A percentile compares a stretch with the other conserved stretches of the same genome.
These are phyloP conservation scores for Catocala fraxini DNA, from an alignment of 2,888 invertebrate species.

Conservation along the genomic window DNA sequence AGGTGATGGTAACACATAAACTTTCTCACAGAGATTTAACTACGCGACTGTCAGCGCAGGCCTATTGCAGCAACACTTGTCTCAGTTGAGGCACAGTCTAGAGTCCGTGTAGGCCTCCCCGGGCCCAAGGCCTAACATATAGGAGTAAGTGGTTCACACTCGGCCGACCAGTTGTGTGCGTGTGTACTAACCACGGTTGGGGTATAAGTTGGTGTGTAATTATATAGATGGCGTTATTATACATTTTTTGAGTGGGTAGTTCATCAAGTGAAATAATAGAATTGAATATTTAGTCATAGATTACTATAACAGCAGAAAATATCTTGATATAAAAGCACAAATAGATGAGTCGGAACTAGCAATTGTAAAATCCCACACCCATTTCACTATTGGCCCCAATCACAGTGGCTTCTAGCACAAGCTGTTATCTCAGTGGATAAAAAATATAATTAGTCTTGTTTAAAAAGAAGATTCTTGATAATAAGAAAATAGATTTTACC, in stretches of 20 bases:
- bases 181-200: conserved; percentile 70
- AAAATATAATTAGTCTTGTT: no score
- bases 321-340: no score
- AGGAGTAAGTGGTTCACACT: conserved; percentile 80
- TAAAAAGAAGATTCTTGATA: no score
- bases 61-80: conserved; percentile 85
- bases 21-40: conserved; percentile 86
- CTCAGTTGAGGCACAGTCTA: conserved; percentile 80
- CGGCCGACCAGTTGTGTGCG: conserved; percentile 72
- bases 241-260: conserved; percentile 16
- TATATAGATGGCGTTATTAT: conserved; percentile 34
- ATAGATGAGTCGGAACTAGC: no score
- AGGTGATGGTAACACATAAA: conserved; percentile 83
- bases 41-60: conserved; percentile 86
- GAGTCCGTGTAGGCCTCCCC: conserved; percentile 68
- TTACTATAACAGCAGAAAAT: no score
- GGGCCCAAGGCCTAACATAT: conserved; percentile 58
- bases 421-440: no score
- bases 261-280: neutral
- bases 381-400: no score
- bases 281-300: no score
- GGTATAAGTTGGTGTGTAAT: conserved; percentile 51
- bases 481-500: no score
- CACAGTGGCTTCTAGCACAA: no score
- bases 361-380: no score